These are phyloP conservation scores for Congeria kusceri DNA, from an alignment of 2,888 invertebrate genomes.

Conservation along the genomic window DNA sequence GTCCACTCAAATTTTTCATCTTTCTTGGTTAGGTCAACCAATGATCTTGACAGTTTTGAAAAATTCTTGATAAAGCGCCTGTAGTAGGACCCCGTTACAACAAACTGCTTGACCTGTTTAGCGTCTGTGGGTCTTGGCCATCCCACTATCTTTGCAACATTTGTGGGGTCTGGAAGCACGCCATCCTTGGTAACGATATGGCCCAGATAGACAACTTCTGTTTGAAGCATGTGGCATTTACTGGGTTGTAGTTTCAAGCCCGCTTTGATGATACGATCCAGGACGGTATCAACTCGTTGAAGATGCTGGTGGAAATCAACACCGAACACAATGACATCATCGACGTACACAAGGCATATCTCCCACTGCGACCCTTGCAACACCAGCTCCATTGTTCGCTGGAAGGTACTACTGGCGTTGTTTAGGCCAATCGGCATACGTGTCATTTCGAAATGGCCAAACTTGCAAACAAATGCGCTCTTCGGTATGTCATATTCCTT, in stretches of 20 bases:
- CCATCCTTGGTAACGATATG: conserved; percentile 29
- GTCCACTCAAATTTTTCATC: neutral
- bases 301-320: conserved; percentile 21
- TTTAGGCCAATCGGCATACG: conserved; percentile 12
- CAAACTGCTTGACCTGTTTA: conserved; percentile 32
- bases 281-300: conserved; percentile 10
- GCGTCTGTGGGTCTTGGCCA: conserved; percentile 18
- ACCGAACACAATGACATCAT: conserved; percentile 31
- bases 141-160: conserved; percentile 21
- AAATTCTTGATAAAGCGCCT: conserved; percentile 22
- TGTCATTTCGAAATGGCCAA: conserved; percentile 2
- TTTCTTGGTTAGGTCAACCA: conserved; percentile 8
- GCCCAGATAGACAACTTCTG: conserved; percentile 24
- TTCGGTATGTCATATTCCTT: conserved; percentile 6
- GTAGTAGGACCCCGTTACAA: conserved; percentile 25
- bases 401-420: conserved; percentile 4
- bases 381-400: conserved; percentile 19
- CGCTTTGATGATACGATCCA: conserved; percentile 1
- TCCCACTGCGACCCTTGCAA: conserved; percentile 17
- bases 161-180: conserved; percentile 20
- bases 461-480: conserved; percentile 18
- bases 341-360: conserved; percentile 28
- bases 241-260: conserved; percentile 26
- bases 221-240: conserved; percentile 23
- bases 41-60: conserved; percentile 15